phyloP scores from a whole-genome alignment of 2,888 invertebrate species.

The Embidobia sp. region DNA sequence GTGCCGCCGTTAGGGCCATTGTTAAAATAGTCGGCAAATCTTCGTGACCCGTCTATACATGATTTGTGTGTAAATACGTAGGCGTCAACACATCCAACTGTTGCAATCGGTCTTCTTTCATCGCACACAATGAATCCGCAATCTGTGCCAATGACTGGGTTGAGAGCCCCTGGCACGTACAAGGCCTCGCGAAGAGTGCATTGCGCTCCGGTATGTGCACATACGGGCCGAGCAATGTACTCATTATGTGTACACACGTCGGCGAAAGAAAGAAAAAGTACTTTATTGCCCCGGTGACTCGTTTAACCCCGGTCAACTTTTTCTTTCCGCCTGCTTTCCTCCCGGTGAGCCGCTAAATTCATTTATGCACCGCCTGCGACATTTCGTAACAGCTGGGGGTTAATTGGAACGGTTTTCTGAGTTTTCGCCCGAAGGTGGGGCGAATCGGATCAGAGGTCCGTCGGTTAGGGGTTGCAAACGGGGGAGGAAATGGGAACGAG shows the following conservation, averaged over 20 bases:
- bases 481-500: too few species aligned
- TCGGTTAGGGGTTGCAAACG: too few species aligned
- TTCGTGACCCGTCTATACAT: conserved; percentile 44
- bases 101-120: conserved; percentile 53
- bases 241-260: conserved; percentile 39
- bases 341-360: too few species aligned
- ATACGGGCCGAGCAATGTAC: conserved; percentile 57
- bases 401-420: too few species aligned
- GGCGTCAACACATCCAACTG: conserved; percentile 56
- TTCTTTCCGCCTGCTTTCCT: background rate
- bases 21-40: conserved; percentile 36
- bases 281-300: background rate
- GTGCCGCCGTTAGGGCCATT: conserved; percentile 19
- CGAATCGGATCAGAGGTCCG: too few species aligned
- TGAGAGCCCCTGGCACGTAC: conserved; percentile 59
- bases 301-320: background rate
- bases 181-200: conserved; percentile 62
- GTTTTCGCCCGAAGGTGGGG: too few species aligned
- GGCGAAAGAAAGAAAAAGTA: conserved; percentile 46
- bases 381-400: too few species aligned
- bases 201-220: conserved; percentile 62
- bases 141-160: conserved; percentile 53
- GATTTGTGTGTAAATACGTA: conserved; percentile 47
- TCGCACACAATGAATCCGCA: conserved; percentile 57
- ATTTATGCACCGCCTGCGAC: too few species aligned